Base-by-base conservation (phyloP, 2,797 vertebrate species). In the Margarornis squamiger region DNA sequence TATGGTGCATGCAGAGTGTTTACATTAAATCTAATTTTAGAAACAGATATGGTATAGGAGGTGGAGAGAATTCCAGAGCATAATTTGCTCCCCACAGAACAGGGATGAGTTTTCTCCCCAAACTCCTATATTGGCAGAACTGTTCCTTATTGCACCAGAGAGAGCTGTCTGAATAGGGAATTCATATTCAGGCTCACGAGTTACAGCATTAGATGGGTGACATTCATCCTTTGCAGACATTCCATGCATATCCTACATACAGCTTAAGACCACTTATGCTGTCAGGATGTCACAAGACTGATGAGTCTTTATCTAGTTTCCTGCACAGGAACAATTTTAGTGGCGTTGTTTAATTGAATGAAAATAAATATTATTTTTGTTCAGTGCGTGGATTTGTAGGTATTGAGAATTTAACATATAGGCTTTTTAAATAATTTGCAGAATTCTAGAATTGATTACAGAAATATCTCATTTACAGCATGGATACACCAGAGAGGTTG, bases 1-100 rank as follows among this genome's bases (percentile, higher is more conserved):
- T 52, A 39, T 11, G 63, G 34, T 62, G 36, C 96, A 94, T 93
- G 93, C 90, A 92, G 49, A 95, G 65, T 85, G 21, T 38, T 91
- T 74, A 91, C 49, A 39, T 92, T 79, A 94, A 62, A 66, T 75
- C 82, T 95, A 62, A 75, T 86, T 86, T 62, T 76, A 84, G 62
- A 93, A 96, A 96, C 54, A 85, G 70, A 80, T 38, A 51, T 17
- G 57, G 21, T 82, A 84, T 10, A 90, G 59, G 32, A 92, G 75
- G 36, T 67, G 66, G 59, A 92, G 72, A 91, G 26, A 80, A 92
- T 88, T 92, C 43, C 36, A 38, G 43, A 70, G 18, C 61, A 62
- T 49, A 48, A 77, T 90, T 51, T 95, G 45, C 79, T 94, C 79
- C 38, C 70, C n/a, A 41, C 65, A 86, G 23, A 89, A 86, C 52